Evolutionary conservation across 2,888 invertebrate genomes (phyloP).

Genomic region (Eueremaeus valkanovi): DNA sequence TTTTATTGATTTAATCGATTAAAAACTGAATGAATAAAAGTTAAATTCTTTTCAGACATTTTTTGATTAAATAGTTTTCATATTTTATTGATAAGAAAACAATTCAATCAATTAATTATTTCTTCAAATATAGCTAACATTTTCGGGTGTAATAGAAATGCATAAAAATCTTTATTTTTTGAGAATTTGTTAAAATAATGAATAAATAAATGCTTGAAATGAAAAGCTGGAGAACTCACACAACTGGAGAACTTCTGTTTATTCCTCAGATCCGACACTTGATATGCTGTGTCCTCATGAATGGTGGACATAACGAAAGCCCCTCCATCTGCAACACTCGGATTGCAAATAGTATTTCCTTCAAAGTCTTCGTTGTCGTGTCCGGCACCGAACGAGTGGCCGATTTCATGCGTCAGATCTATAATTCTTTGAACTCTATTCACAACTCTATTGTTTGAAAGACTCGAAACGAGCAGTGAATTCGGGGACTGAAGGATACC

Average conservation of each 20-base stretch:
- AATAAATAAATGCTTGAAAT: no score
- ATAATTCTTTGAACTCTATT: constrained; percentile 2
- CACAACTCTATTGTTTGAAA: neutral
- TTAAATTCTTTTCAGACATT: no score
- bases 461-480: neutral
- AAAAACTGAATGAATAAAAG: no score
- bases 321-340: neutral
- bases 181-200: no score
- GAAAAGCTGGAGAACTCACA: neutral
- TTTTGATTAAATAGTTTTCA: no score
- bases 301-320: constrained; percentile 2
- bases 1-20: no score
- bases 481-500: neutral
- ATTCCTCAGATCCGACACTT: neutral
- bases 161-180: no score
- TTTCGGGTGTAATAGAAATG: no score
- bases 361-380: constrained; percentile 8
- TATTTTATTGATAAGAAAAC: no score
- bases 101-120: no score
- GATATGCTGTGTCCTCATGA: neutral
- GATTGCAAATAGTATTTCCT: neutral
- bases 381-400: neutral
- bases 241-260: neutral
- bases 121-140: no score
- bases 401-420: constrained; percentile 11